phyloP scores from a whole-genome alignment of 2,113 vertebrate species.

The Trichomycterus rosablanca region DNA sequence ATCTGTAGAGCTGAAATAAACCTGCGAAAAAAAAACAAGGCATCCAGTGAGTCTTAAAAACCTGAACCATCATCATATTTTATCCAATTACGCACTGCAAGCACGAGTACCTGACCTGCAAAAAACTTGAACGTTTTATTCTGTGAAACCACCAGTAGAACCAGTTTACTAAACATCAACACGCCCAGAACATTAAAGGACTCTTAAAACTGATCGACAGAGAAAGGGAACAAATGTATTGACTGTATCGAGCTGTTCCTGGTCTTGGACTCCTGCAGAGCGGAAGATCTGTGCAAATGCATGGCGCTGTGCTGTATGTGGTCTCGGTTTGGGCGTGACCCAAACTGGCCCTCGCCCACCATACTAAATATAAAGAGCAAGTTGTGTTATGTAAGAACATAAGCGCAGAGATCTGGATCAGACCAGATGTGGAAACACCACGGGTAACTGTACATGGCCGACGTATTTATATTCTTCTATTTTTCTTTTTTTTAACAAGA shows the following conservation, averaged over 20 bases:
- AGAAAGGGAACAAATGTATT: neutral
- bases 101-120: too few species aligned
- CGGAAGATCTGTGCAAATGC: neutral
- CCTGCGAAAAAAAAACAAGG: neutral
- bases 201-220: neutral
- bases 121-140: too few species aligned
- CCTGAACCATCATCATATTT: too few species aligned
- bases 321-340: conserved; percentile 24
- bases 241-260: neutral
- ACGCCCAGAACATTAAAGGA: too few species aligned
- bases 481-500: too few species aligned
- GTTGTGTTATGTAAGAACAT: conserved; percentile 42
- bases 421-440: too few species aligned
- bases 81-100: too few species aligned
- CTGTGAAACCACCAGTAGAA: too few species aligned
- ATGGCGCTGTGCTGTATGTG: conserved; percentile 21
- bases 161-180: too few species aligned
- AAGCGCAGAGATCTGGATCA: too few species aligned
- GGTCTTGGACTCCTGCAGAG: neutral
- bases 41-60: neutral
- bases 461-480: too few species aligned
- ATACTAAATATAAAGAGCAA: conserved; percentile 14
- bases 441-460: too few species aligned
- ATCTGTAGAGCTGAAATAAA: neutral
- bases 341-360: neutral